Evolutionary conservation across 2,888 invertebrate species (phyloP), one percentile per base, ranked within the genome.

Genomic region (Silvanus unidentatus): DNA sequence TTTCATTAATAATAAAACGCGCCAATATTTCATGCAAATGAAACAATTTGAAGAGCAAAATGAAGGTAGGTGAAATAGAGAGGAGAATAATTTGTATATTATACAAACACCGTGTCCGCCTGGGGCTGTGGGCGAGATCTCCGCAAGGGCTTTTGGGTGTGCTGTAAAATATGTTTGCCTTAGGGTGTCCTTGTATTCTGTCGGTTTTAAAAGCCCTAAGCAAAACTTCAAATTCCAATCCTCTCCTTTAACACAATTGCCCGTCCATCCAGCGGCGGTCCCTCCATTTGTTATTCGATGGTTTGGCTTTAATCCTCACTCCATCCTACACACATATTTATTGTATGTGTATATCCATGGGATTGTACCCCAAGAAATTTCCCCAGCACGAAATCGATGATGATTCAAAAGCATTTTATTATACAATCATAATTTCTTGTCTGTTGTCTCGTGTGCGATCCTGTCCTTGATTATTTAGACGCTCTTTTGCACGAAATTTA

Each of bases 81-180:
- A 43, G 50, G 43, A 30, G 22, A 54, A 54, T 57, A 61, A 59
- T 59, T 60, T 62, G 59, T 59, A 60, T 60, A 66, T 66, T 66
- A 65, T 68, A 67, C 62, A 65, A 64, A 66, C 63, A 64, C 63
- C 68, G 69, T 68, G 68, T 65, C 64, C 59, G 64, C 68, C 59
- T 51, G 50, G 57, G 63, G 68, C 65, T 57, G 64, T 65, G 65
- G 65, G 65, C 65, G 66, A 63, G 66, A 62, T 62, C 56, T 54
- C 63, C 55, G 43, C 47, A 52, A 60, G 62, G 60, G 45, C 52
- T 53, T 59, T 12, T 66, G 65, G 67, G 65, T 63, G 66, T 57
- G 65, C 62, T 65, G 64, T 68, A 67, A 69, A 68, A 68, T 68
- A 68, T 69, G 65, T 60, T 62, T 58, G 58, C 66, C 65, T 55